Evolutionary conservation across 2,888 invertebrate genomes (phyloP).

Genomic region (Troides aeacus): DNA sequence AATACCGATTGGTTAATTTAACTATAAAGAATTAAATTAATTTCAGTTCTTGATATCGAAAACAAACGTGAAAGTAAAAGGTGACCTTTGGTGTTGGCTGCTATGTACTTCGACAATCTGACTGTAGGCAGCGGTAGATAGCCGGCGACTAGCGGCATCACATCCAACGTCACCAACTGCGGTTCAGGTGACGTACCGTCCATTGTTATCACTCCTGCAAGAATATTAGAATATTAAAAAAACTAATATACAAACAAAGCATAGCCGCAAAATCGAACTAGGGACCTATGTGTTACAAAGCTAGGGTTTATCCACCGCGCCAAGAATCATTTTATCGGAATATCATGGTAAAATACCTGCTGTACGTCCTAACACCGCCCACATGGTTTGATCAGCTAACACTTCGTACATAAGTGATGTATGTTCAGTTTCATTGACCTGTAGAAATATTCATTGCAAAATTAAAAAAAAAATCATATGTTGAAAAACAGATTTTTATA

Average conservation of each 20-base stretch:
- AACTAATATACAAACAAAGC: too few species aligned
- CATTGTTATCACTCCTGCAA: constrained; percentile 85
- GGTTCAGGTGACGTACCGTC: constrained; percentile 80
- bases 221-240: constrained; percentile 15
- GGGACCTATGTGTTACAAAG: too few species aligned
- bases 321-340: background rate
- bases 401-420: constrained; percentile 95
- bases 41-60: background rate
- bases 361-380: constrained; percentile 95
- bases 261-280: too few species aligned
- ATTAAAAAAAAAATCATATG: background rate
- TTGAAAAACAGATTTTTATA: too few species aligned
- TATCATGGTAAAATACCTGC: constrained; percentile 82
- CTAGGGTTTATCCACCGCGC: too few species aligned
- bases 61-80: background rate
- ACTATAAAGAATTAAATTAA: too few species aligned
- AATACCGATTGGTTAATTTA: too few species aligned
- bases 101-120: constrained; percentile 93
- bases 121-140: constrained; percentile 93
- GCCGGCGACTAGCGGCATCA: constrained; percentile 95
- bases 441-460: constrained; percentile 33
- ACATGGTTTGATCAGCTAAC: constrained; percentile 93
- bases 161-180: constrained; percentile 90
- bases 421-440: constrained; percentile 76
- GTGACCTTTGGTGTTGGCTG: constrained; percentile 83